Evolutionary conservation across 2,888 invertebrate genomes (phyloP), one percentile per base, ranked within the genome.

Genomic region (Melinaea menophilus): DNA sequence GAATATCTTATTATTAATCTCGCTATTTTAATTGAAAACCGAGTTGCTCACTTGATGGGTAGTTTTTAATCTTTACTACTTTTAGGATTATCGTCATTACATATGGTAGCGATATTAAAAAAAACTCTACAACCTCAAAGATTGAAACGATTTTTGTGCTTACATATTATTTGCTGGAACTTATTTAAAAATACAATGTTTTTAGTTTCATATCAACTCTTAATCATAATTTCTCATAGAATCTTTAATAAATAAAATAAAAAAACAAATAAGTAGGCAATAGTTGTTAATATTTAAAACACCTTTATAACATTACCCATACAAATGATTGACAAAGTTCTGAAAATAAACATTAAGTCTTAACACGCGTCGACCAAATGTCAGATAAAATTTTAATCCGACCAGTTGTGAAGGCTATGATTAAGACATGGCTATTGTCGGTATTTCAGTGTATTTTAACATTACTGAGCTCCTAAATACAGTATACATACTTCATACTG

Each of bases 1-100:
- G 41, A 57, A 55, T 65, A 67, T 67, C 69, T 56, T 22, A 31
- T 34, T 60, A 60, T 60, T 33, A 56, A 69, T 69, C 69, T 67
- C 58, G 56, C 63, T 62, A 59, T 68, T 68, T 63, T 61, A 56
- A 41, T 55, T 57, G 51, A 58, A 65, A 62, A 62, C 65, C 57
- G 35, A 59, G 55, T 55, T 22, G 13, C 41, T 22, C 55, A 58
- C 47, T 11, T 55, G 60, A 59, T 51, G 62, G 64, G 63, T 68
- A 65, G 56, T 45, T 22, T 57, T 55, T 51, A 51, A 69, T 69
- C 63, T 66, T 57, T 58, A 64, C 65, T 67, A 61, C 64, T 65
- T 59, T 63, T 47, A 63, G 62, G 62, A 47, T 59, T 63, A 61
- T 61, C 61, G 11, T 33, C 31, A 13, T 41, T 51, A 60, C 45